Evolutionary conservation across 2,888 invertebrate genomes (phyloP).

Genomic region (Latrodectus hesperus): DNA sequence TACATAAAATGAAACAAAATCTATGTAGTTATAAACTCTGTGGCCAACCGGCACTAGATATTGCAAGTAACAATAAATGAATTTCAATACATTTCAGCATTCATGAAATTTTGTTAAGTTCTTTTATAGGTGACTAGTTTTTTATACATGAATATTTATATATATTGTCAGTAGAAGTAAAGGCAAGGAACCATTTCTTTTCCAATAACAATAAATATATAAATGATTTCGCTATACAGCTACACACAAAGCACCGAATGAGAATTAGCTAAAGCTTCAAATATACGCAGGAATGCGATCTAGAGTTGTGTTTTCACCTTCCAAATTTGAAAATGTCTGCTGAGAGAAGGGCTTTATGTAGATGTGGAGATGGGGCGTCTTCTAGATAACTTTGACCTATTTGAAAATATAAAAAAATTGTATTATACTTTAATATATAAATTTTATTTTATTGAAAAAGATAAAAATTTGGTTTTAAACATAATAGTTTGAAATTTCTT

Average conservation of each 20-base stretch:
- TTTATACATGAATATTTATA: constrained; percentile 1
- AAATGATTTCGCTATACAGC: constrained; percentile 60
- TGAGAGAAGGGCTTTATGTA: constrained; percentile 43
- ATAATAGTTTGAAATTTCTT: too few species aligned
- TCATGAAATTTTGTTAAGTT: background rate
- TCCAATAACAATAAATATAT: constrained; percentile 55
- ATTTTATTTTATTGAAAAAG: background rate
- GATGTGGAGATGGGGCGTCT: constrained; percentile 54
- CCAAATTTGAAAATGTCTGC: constrained; percentile 33
- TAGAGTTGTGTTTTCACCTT: constrained; percentile 47
- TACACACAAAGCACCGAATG: constrained; percentile 70
- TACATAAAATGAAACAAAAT: constrained; percentile 35
- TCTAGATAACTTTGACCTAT: constrained; percentile 62
- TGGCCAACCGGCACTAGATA: constrained; percentile 29
- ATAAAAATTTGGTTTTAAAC: too few species aligned
- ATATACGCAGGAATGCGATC: constrained; percentile 67
- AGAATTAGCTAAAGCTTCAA: constrained; percentile 66
- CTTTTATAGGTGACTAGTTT: constrained; percentile 30
- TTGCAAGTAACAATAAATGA: background rate
- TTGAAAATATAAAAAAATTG: constrained; percentile 5
- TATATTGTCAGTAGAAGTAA: constrained; percentile 39
- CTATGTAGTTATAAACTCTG: constrained; percentile 26
- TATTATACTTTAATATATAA: background rate
- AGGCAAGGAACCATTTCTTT: constrained; percentile 53
- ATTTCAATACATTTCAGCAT: constrained; percentile 21